Percentiles rank a stretch among this genome's conserved stretches.
phyloP scores from a whole-genome alignment of 2,888 invertebrate genomes.

The Cerastoderma edule region DNA sequence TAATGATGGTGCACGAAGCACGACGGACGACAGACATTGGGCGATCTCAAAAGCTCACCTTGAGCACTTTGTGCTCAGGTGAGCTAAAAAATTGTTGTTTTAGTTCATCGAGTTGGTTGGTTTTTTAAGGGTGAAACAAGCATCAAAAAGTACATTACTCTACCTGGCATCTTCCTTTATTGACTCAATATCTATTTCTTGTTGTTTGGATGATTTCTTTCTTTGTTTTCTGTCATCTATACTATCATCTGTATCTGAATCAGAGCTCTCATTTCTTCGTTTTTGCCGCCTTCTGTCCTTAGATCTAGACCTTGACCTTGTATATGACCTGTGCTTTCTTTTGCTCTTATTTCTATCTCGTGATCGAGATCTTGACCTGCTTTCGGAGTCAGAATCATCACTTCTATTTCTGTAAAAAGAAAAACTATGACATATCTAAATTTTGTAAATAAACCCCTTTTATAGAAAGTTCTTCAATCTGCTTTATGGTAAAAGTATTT shows the following conservation, averaged over 20 bases:
- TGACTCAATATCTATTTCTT: constrained; percentile 47
- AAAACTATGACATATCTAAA: too few relatives aligned
- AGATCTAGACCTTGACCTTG: constrained; percentile 45
- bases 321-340: constrained; percentile 32
- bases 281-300: constrained; percentile 36
- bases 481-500: too few relatives aligned
- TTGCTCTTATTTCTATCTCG: constrained; percentile 53
- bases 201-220: constrained; percentile 31
- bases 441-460: too few relatives aligned
- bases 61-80: too few relatives aligned
- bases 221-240: constrained; percentile 14
- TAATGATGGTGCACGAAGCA: too few relatives aligned
- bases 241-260: constrained; percentile 36
- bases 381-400: constrained; percentile 12
- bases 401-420: constrained; percentile 17
- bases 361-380: constrained; percentile 62
- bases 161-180: constrained; percentile 63
- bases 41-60: too few relatives aligned
- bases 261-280: constrained; percentile 39
- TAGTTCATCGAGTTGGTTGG: too few relatives aligned
- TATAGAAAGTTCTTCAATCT: too few relatives aligned
- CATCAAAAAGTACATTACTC: too few relatives aligned
- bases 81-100: too few relatives aligned
- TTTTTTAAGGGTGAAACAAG: too few relatives aligned
- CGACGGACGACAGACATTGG: too few relatives aligned